phyloP scores from a whole-genome alignment of 2,888 invertebrate species.

The Melanargia galathea region DNA sequence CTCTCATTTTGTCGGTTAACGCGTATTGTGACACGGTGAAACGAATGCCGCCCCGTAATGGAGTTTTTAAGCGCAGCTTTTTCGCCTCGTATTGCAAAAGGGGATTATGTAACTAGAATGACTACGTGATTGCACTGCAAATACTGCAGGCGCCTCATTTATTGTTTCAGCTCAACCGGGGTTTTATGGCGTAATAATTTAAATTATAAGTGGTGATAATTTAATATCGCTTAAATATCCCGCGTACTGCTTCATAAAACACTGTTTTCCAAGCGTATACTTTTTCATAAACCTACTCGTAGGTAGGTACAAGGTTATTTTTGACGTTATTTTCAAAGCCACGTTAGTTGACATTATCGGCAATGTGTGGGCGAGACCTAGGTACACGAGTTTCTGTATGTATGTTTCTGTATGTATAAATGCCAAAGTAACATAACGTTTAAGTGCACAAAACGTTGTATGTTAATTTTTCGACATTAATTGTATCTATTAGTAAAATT shows the following conservation, averaged over 20 bases:
- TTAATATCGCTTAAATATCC: conserved; percentile 11
- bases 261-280: background rate
- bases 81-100: conserved; percentile 61
- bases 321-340: background rate
- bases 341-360: background rate
- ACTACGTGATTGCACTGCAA: conserved; percentile 61
- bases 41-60: conserved; percentile 71
- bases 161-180: conserved; percentile 55
- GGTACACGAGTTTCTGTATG: too few relatives aligned
- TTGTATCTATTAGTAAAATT: too few relatives aligned
- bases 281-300: background rate
- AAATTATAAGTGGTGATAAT: conserved; percentile 19
- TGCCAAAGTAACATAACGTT: too few relatives aligned
- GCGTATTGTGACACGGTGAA: conserved; percentile 72
- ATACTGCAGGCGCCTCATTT: conserved; percentile 58
- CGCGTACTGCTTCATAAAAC: background rate
- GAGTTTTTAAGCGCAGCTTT: conserved; percentile 73
- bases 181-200: conserved; percentile 39
- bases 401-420: too few relatives aligned
- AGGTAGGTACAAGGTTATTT: background rate
- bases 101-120: conserved; percentile 69
- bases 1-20: conserved; percentile 76
- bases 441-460: too few relatives aligned
- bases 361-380: too few relatives aligned
- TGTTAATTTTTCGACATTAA: too few relatives aligned